Evolutionary conservation across 1,140 invertebrate genomes (phyloP), one percentile per base, ranked within the genome.

Genomic region (Drosophila pseudoobscura): DNA sequence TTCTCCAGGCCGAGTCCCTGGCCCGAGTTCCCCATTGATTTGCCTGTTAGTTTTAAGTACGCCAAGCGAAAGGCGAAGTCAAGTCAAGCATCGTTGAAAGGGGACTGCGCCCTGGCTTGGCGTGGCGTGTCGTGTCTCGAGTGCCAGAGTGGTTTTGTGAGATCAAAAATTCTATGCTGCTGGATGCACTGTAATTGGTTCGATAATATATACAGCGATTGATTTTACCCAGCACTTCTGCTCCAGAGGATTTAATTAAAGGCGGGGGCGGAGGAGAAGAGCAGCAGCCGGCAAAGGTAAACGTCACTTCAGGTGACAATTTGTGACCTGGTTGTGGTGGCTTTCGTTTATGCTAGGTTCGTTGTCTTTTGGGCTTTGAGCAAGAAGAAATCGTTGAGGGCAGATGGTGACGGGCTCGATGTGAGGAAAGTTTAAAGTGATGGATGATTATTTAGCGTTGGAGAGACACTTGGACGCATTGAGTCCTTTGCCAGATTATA

Each of bases 21-120:
- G 54, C 59, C 70, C 45, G 29, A 35, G 31, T 35, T 35, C 31
- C 22, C 64, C 65, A 75, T 84, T 73, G 80, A 84, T 87, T 78
- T 63, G 82, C 82, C 82, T 56, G 82, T 87, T 87, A 85, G 82
- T 85, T 85, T 85, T 85, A 87, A 85, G 78, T 80, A 75, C 80
- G 82, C 82, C 77, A 82, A 73, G 62, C 80, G 80, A 79, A 76
- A 78, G 62, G 65, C 65, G 61, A 84, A 62, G 57, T 72, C 66
- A 66, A 75, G 75, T 79, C 61, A 79, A 85, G 82, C 75, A 84
- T 78, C 75, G 52, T 78, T 44, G 24, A 54, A 43, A 56, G 57
- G 52, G 65, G 55, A 17, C n/a, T 39, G 44, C 8, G 54, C 54
- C 24, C 35, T 54, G 63, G 43, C 24, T 5, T 5, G 24, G 24